A percentile compares a stretch with the other conserved stretches of the same genome.
Conservation (phyloP, 23 tunicate species). For the Halocynthia aurantium region DNA sequence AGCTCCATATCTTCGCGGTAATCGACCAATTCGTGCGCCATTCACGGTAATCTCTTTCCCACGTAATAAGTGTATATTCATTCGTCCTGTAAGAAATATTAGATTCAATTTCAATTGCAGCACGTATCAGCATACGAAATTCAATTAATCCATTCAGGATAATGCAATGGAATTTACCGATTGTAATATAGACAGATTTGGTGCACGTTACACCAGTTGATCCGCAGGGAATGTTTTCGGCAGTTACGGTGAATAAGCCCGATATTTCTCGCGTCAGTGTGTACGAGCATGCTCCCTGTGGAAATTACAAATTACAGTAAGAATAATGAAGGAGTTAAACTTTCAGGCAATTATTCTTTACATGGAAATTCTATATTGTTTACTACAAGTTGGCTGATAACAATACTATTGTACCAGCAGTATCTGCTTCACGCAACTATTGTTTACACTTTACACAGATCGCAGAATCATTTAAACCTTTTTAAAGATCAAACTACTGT, state of each 20-base stretch:
- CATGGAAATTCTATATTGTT: background rate
- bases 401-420: background rate
- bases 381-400: background rate
- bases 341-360: background rate
- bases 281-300: constrained; percentile 54
- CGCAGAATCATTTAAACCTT: too few relatives aligned
- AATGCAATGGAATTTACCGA: constrained; percentile 38
- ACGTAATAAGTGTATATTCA: constrained; percentile 50
- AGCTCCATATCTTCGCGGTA: constrained; percentile 64
- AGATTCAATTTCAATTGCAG: background rate
- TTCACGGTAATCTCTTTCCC: constrained; percentile 58
- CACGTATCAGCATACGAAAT: background rate
- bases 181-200: constrained; percentile 58
- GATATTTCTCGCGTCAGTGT: constrained; percentile 19
- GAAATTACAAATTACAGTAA: background rate
- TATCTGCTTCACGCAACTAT: too few relatives aligned
- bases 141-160: background rate
- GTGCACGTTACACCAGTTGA: constrained; percentile 58
- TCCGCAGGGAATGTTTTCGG: constrained; percentile 75
- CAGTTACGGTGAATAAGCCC: constrained; percentile 47
- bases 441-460: too few relatives aligned
- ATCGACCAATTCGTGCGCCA: constrained; percentile 34
- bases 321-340: background rate
- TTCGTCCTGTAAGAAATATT: constrained; percentile 17
- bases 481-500: too few relatives aligned